Base-by-base conservation (phyloP, 1,140 invertebrate genomes). In the Sycobia sp. region DNA sequence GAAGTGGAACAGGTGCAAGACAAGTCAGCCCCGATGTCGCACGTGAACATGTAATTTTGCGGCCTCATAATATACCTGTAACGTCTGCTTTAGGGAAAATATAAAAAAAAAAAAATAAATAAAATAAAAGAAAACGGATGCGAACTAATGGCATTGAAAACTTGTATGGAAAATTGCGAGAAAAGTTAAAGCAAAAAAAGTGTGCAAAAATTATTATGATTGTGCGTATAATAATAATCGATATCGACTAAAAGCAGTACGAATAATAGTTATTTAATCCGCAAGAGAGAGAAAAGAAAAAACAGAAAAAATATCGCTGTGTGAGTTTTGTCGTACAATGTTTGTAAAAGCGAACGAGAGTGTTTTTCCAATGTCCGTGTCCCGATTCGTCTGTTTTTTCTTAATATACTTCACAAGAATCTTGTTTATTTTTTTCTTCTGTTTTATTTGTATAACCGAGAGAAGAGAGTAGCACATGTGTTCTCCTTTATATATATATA, bases 371-470 rank as follows among this genome's bases (percentile, higher is more conserved):
- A 57, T 38, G 58, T 38, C 58, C 56, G 49, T 59, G 39, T 46
- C 47, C 47, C 36, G 41, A 65, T 58, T 29, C 55, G 49, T 54
- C 49, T 65, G 55, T 65, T 65, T 58, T 56, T 65, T 53, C 20
- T 43, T 50, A 49, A 49, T 63, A n/a, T n/a, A 43, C 36, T 63
- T 56, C 47, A 50, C 25, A 51, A 38, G 13, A 63, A 50, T 53
- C 22, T 59, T 65, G 43, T 59, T 65, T 53, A 58, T 65, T 58
- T 53, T 57, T 55, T 59, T 54, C 18, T 51, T 44, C 38, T 50
- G 36, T 53, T 59, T 65, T 60, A 50, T 65, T 62, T 53, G 11
- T 43, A 51, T 43, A 57, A 57, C 29, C 36, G 23, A 47, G 41
- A 54, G 25, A 11, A 41, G 38, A 50, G 18, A 49, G 36, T n/a